phyloP scores from a whole-genome alignment of 2,888 invertebrate genomes.

The Argyresthia albistria region DNA sequence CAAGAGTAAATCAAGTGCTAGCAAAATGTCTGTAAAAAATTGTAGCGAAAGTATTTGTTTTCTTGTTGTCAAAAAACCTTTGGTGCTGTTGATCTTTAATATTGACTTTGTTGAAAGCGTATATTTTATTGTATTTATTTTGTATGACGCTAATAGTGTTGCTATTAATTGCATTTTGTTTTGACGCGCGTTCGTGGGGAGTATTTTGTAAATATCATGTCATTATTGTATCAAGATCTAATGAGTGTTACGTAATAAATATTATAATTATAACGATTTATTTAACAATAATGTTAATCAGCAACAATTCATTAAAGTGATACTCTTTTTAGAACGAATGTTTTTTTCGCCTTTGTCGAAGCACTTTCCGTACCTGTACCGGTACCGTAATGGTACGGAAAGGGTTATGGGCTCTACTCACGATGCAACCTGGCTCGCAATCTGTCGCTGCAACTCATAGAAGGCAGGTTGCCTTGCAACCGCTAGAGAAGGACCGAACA shows the following conservation, averaged over 20 bases:
- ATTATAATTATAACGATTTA: conserved; percentile 13
- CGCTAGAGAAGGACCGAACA: no score
- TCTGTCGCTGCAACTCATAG: no score
- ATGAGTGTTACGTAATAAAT: conserved; percentile 15
- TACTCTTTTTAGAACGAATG: conserved; percentile 24
- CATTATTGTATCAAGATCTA: conserved; percentile 31
- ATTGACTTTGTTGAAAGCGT: no score
- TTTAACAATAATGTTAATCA: conserved; percentile 28
- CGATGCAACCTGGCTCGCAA: no score
- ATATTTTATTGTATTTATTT: no score
- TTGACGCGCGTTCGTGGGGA: neutral
- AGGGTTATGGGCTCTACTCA: no score
- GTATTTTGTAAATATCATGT: conserved; percentile 38
- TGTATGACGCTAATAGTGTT: neutral
- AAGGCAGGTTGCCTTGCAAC: no score
- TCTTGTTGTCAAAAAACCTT: neutral
- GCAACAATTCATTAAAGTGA: conserved; percentile 44
- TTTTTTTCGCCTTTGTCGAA: no score
- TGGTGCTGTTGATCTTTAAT: conserved; percentile 2
- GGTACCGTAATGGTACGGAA: no score
- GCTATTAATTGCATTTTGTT: neutral
- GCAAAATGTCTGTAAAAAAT: no score
- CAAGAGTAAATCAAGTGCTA: no score
- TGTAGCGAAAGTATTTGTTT: neutral
- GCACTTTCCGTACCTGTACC: no score